Conservation (phyloP, 2,797 vertebrate species). For the Sebastes glaucus region DNA sequence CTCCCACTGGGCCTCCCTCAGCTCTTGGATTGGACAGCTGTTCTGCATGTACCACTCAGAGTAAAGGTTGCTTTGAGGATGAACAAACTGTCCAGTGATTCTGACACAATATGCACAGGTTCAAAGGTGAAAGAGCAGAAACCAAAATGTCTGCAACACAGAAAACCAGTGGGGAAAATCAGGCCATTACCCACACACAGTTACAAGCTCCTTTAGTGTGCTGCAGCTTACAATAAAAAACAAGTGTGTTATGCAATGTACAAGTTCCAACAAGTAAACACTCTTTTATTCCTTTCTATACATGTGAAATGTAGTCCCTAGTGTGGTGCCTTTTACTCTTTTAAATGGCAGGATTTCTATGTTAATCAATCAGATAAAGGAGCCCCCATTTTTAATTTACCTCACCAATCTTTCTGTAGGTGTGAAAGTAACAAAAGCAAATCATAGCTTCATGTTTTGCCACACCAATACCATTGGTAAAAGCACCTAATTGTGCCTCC, state of each 20-base stretch:
- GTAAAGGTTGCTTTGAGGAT: constrained; percentile 39
- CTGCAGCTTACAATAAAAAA: not conserved
- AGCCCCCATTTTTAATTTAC: not conserved
- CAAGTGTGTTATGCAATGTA: constrained; percentile 13
- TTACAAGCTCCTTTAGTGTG: not conserved
- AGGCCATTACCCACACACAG: not conserved
- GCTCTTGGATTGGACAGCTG: constrained; percentile 15
- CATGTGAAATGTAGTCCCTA: not conserved
- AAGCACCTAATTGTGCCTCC: not conserved
- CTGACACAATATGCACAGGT: not conserved
- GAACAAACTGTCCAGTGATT: constrained; percentile 26
- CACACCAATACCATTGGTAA: not conserved
- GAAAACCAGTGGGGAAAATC: not conserved
- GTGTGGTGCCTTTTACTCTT: not conserved
- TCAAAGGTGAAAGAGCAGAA: constrained; percentile 51
- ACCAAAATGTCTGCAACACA: not conserved
- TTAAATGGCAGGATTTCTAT: not conserved
- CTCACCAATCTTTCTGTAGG: not conserved
- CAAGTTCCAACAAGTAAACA: constrained; percentile 30
- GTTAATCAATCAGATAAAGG: not conserved
- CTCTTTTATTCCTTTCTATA: not conserved
- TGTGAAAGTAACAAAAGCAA: not conserved
- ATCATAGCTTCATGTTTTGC: not conserved
- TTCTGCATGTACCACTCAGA: not conserved
- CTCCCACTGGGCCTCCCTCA: not conserved